phyloP scores from a whole-genome alignment of 2,113 vertebrate species.

The Mandrillus leucophaeus region DNA sequence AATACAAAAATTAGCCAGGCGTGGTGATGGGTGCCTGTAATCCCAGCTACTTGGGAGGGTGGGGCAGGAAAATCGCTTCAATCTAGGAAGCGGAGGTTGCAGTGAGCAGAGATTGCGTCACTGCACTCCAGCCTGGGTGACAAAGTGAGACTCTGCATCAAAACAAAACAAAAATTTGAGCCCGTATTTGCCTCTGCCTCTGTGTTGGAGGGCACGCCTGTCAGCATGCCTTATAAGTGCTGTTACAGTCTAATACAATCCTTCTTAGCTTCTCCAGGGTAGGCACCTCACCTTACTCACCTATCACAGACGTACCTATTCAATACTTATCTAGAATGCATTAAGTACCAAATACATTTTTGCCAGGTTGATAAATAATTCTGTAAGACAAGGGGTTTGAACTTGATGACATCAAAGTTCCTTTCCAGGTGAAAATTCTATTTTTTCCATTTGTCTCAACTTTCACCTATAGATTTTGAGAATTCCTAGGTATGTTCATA shows the following conservation, averaged over 20 bases:
- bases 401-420: neutral
- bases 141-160: neutral
- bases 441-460: slow-evolving; percentile 6
- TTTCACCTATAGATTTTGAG: slow-evolving; percentile 9
- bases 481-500: neutral
- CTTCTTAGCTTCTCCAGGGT: neutral
- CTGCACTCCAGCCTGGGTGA: no score
- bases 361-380: slow-evolving; percentile 13
- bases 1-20: no score
- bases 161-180: neutral
- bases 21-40: no score
- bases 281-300: neutral
- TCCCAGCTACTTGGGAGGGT: no score
- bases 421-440: slow-evolving; percentile 17
- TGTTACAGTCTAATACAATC: neutral
- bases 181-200: neutral
- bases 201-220: neutral
- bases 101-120: no score
- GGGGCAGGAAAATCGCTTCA: no score
- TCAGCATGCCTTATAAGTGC: no score
- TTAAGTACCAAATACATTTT: neutral
- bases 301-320: neutral
- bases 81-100: no score
- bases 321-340: neutral
- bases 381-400: neutral